These are phyloP conservation scores for Aporophyla nigra DNA, from an alignment of 2,888 invertebrate genomes.

Conservation along the genomic window DNA sequence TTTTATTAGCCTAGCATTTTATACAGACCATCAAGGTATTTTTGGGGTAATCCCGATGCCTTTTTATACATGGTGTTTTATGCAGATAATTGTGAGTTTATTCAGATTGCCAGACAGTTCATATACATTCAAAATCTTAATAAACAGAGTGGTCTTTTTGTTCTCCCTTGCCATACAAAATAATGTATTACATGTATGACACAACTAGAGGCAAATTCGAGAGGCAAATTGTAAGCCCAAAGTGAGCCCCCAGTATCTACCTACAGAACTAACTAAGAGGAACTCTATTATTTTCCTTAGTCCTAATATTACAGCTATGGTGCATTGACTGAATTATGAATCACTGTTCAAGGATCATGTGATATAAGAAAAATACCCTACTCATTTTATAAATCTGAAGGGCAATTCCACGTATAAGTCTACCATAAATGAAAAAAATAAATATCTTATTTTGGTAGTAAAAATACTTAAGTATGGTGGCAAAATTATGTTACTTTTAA, in stretches of 20 bases:
- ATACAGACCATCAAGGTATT: neutral
- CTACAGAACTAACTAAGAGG: neutral
- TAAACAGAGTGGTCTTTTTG: neutral
- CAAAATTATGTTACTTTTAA: no score
- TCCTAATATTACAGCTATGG: neutral
- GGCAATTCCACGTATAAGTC: no score
- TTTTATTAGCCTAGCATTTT: neutral
- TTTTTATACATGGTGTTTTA: neutral
- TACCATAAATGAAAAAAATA: no score
- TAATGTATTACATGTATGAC: constrained; percentile 6
- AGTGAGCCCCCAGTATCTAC: constrained; percentile 11
- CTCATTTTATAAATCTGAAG: constrained; percentile 1
- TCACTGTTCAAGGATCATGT: constrained; percentile 10
- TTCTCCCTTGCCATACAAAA: neutral
- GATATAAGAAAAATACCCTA: neutral
- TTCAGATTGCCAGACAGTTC: neutral
- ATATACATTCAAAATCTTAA: neutral
- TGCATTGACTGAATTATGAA: constrained; percentile 12
- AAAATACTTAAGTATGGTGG: no score
- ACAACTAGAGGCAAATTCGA: neutral
- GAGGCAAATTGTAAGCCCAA: neutral
- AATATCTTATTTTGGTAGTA: no score
- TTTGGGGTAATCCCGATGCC: neutral
- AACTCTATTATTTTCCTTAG: constrained; percentile 29
- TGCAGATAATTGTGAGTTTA: neutral